Conservation (phyloP, 92 coral and sea anemone species). For the Palythoa caribaeorum region DNA sequence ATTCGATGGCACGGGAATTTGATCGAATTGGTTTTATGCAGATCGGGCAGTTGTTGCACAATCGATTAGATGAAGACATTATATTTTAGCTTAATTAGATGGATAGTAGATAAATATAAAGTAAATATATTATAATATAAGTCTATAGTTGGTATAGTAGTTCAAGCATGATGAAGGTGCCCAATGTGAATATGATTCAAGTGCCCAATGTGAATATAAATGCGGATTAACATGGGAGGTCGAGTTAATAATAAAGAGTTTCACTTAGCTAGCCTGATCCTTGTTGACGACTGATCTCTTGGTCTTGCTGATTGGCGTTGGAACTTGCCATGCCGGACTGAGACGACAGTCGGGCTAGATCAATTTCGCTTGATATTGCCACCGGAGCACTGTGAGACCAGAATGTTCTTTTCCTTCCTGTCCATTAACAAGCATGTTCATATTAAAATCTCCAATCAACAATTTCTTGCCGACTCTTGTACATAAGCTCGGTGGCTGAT, state of each 20-base stretch:
- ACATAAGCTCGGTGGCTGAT: conserved; percentile 18
- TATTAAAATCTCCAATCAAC: background rate
- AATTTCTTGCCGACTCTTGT: background rate
- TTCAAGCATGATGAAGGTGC: conserved; percentile 29
- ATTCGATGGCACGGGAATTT: conserved; percentile 22
- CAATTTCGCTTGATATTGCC: conserved; percentile 18
- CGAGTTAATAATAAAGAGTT: conserved; percentile 27
- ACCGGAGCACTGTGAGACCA: conserved; percentile 11
- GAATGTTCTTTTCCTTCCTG: background rate
- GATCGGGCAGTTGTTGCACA: conserved; percentile 7
- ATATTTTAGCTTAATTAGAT: conserved; percentile 1
- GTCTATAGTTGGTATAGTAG: conserved; percentile 3
- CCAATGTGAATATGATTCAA: conserved; percentile 31
- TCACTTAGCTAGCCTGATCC: conserved; percentile 25
- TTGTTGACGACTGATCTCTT: conserved; percentile 23
- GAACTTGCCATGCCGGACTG: conserved; percentile 28
- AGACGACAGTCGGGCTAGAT: conserved; percentile 28
- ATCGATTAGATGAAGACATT: conserved; percentile 2
- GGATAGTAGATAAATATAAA: background rate
- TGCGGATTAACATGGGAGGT: conserved; percentile 27
- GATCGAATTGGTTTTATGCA: conserved; percentile 21
- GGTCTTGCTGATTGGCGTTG: conserved; percentile 19
- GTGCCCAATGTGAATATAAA: conserved; percentile 30
- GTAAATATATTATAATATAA: conserved; percentile 8
- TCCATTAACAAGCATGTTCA: conserved; percentile 52